Evolutionary conservation across 2,113 vertebrate genomes (phyloP).

Genomic region (Oenanthe oenanthe): DNA sequence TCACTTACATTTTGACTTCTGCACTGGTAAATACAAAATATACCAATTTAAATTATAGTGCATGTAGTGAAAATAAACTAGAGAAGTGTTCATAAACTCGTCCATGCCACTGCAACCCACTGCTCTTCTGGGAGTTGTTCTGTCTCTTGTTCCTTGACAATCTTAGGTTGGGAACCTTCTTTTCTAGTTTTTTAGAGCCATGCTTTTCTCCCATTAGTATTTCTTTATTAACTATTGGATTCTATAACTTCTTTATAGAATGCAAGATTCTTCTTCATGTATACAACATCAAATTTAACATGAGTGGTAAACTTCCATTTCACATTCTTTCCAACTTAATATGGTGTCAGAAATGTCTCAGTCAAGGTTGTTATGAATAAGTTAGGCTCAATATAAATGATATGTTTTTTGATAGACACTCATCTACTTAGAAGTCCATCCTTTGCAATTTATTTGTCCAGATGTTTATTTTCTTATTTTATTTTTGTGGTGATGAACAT

Average conservation of each 20-base stretch:
- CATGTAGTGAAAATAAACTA: not conserved
- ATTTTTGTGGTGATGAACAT: not conserved
- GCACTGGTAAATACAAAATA: not conserved
- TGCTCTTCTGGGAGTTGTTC: not conserved
- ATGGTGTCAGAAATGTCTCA: not conserved
- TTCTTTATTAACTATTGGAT: not conserved
- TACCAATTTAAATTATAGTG: not conserved
- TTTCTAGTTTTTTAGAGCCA: not conserved
- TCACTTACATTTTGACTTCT: not conserved
- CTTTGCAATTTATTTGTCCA: not conserved
- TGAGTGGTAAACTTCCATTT: not conserved
- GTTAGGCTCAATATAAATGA: not conserved
- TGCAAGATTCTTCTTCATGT: not conserved
- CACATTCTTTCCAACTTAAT: not conserved
- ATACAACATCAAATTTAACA: not conserved
- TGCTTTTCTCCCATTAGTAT: not conserved
- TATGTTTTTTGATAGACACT: not conserved
- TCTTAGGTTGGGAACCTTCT: not conserved
- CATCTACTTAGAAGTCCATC: not conserved
- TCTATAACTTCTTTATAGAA: not conserved
- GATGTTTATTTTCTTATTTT: not conserved
- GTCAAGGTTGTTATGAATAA: not conserved
- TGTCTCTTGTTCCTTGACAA: not conserved
- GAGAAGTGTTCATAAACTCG: not conserved
- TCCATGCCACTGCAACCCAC: not conserved